A percentile compares a stretch with the other conserved stretches of the same genome.
Conservation (phyloP, 2,113 vertebrate genomes). For the Epinephelus cyanopodus region DNA sequence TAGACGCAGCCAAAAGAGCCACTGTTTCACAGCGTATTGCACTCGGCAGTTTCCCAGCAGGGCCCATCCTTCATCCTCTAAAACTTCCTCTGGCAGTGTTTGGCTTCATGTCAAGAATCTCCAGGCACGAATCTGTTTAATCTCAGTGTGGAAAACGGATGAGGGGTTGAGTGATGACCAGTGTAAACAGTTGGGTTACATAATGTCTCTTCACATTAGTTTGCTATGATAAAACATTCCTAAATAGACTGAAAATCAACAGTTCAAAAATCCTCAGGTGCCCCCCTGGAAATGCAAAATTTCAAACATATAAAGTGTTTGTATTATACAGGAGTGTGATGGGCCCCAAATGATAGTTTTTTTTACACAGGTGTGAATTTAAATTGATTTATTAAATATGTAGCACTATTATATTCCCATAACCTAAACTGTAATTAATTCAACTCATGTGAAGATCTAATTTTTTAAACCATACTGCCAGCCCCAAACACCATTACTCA, state of each 20-base stretch:
- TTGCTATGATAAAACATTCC: constrained; percentile 17
- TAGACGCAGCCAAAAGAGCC: constrained; percentile 31
- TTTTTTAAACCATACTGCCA: neutral
- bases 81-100: constrained; percentile 40
- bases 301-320: constrained; percentile 14
- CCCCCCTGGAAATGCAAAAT: constrained; percentile 3
- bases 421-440: neutral
- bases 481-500: constrained; percentile 77
- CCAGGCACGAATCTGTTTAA: constrained; percentile 50
- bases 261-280: neutral
- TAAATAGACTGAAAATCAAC: constrained; percentile 3
- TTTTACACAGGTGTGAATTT: neutral
- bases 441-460: constrained; percentile 1
- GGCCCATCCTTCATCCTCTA: constrained; percentile 33
- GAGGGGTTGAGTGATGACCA: constrained; percentile 40
- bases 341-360: neutral
- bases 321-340: neutral
- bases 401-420: neutral
- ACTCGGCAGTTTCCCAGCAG: constrained; percentile 21
- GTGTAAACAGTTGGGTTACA: constrained; percentile 59
- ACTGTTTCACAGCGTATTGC: constrained; percentile 26
- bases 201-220: constrained; percentile 39
- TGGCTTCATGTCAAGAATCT: constrained; percentile 65
- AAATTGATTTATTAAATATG: neutral
- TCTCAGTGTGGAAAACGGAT: constrained; percentile 48